Conservation (phyloP, 2,113 vertebrate species). For the Amblyopsis rosae region DNA sequence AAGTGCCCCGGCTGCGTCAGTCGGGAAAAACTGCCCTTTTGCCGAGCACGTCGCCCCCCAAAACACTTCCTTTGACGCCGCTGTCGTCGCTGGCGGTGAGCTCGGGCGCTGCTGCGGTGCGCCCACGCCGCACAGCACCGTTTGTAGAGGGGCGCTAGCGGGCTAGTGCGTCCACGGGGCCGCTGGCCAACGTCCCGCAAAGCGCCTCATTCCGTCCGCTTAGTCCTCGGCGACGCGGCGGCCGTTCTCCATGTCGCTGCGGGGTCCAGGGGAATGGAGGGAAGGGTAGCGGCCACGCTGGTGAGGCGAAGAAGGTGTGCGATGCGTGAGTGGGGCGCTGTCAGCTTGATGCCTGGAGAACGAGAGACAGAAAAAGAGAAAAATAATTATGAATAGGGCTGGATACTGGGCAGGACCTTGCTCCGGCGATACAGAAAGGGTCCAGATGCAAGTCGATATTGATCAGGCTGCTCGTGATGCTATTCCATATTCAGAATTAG, state of each 20-base stretch:
- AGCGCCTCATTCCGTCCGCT: constrained; percentile 73
- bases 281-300: neutral
- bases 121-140: constrained; percentile 54
- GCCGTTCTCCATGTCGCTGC: constrained; percentile 69
- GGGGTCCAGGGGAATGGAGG: constrained; percentile 32
- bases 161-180: constrained; percentile 75
- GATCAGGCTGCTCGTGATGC: too few species aligned
- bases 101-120: constrained; percentile 59
- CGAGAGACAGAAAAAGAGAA: constrained; percentile 36
- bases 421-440: neutral
- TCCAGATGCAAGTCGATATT: too few species aligned
- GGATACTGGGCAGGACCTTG: neutral
- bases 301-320: neutral
- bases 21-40: constrained; percentile 14
- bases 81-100: constrained; percentile 60
- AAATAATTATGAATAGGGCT: neutral
- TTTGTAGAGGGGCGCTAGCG: constrained; percentile 59
- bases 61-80: constrained; percentile 39
- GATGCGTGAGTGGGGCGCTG: constrained; percentile 6
- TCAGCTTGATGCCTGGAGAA: constrained; percentile 59
- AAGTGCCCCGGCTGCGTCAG: constrained; percentile 26
- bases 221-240: constrained; percentile 63
- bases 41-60: constrained; percentile 29
- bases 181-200: constrained; percentile 65
- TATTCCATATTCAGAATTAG: too few species aligned